Conservation (phyloP, 2,797 vertebrate genomes). For the Psittacula echo region DNA sequence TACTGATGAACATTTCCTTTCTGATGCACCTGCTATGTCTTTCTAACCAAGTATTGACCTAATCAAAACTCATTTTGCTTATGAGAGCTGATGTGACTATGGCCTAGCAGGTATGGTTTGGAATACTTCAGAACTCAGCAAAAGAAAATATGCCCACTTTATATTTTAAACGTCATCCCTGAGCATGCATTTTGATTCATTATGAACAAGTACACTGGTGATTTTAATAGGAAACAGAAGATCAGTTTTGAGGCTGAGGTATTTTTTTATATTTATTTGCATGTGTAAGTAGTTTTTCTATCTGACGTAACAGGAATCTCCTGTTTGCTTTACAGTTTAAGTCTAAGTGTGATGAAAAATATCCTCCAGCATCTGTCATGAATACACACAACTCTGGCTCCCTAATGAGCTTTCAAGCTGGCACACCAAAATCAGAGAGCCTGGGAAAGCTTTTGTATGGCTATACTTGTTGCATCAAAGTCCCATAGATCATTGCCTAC, state of each 20-base stretch:
- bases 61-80: slow-evolving; percentile 26
- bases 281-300: slow-evolving; percentile 7
- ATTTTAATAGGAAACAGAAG: background rate
- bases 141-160: slow-evolving; percentile 34
- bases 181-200: background rate
- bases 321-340: slow-evolving; percentile 35
- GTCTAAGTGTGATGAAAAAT: slow-evolving; percentile 19
- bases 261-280: slow-evolving; percentile 51
- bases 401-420: background rate
- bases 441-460: slow-evolving; percentile 30
- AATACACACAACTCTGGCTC: slow-evolving; percentile 7
- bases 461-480: background rate
- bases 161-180: background rate
- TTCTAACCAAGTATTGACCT: slow-evolving; percentile 38
- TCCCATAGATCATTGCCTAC: background rate
- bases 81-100: background rate
- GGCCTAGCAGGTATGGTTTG: background rate
- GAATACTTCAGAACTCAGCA: slow-evolving; percentile 19
- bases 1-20: background rate
- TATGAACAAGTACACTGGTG: background rate
- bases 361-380: background rate
- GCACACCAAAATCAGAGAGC: background rate
- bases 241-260: slow-evolving; percentile 32
- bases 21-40: background rate
- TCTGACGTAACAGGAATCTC: slow-evolving; percentile 52